Percentiles rank a stretch among this genome's conserved stretches.
These are phyloP conservation scores for Phortica variegata DNA, from an alignment of 1,140 invertebrate genomes.

Conservation along the genomic window DNA sequence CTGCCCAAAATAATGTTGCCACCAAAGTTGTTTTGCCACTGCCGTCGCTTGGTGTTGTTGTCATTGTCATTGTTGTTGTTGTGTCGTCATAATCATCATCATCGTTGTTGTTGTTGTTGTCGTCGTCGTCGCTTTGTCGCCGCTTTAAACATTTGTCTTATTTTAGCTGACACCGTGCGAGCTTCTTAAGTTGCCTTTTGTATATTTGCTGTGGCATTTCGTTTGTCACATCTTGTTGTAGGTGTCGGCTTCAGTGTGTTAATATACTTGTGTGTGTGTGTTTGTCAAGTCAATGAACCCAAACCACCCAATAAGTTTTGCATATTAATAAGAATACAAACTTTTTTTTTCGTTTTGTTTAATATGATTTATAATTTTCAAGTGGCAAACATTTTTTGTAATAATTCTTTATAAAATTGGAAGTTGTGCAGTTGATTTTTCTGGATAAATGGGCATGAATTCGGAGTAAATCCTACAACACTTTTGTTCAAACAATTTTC, in stretches of 20 bases:
- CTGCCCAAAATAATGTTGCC: no score
- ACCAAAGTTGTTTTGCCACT: not conserved
- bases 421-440: no score
- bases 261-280: no score
- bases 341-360: no score
- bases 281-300: constrained; percentile 44
- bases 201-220: constrained; percentile 11
- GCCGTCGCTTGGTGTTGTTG: not conserved
- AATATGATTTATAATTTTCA: no score
- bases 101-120: not conserved
- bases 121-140: constrained; percentile 20
- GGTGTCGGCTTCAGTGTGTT: no score
- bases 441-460: no score
- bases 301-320: constrained; percentile 25
- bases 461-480: no score
- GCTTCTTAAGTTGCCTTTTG: constrained; percentile 37
- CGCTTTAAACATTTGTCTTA: constrained; percentile 47
- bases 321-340: constrained; percentile 2
- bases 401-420: no score
- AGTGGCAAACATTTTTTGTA: no score
- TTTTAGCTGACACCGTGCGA: constrained; percentile 49
- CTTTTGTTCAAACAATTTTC: no score
- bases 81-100: no score
- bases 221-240: constrained; percentile 24
- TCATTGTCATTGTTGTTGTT: not conserved